Conservation (phyloP, 1,140 invertebrate species). For the Hycleus phaleratus region DNA sequence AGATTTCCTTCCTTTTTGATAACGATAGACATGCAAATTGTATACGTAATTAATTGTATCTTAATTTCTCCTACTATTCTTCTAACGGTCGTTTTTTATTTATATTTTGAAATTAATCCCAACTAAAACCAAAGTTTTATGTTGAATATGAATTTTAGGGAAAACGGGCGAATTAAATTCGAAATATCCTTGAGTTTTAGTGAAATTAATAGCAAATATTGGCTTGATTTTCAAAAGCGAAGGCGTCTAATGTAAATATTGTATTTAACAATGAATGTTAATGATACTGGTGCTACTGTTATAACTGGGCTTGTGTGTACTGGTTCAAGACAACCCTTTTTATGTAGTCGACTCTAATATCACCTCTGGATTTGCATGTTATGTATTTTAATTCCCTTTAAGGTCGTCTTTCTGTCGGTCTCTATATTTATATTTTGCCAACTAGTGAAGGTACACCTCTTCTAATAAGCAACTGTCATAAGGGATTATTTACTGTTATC, state of each 20-base stretch:
- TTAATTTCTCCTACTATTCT: too few species aligned
- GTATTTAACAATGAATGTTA: constrained; percentile 33
- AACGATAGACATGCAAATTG: too few species aligned
- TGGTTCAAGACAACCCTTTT: constrained; percentile 26
- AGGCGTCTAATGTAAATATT: constrained; percentile 29
- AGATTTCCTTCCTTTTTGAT: too few species aligned
- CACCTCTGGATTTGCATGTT: constrained; percentile 29
- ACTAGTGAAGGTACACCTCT: background rate
- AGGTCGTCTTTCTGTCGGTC: constrained; percentile 5
- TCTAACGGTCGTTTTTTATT: too few species aligned
- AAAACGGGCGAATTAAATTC: constrained; percentile 12
- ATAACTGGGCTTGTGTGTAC: too few species aligned
- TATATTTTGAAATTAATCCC: too few species aligned
- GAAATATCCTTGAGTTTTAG: constrained; percentile 21
- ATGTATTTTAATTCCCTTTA: constrained; percentile 21
- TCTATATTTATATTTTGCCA: constrained; percentile 6
- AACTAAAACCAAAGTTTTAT: too few species aligned
- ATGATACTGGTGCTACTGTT: constrained; percentile 16
- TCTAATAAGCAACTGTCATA: background rate
- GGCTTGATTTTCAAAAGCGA: constrained; percentile 25
- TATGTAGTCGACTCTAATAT: constrained; percentile 27
- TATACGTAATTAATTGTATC: too few species aligned
- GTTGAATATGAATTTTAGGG: background rate
- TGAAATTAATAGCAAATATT: constrained; percentile 32
- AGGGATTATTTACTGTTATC: constrained; percentile 4